These are phyloP conservation scores for Halocaridina rubra DNA, from an alignment of 2,888 invertebrate species.

Conservation along the genomic window DNA sequence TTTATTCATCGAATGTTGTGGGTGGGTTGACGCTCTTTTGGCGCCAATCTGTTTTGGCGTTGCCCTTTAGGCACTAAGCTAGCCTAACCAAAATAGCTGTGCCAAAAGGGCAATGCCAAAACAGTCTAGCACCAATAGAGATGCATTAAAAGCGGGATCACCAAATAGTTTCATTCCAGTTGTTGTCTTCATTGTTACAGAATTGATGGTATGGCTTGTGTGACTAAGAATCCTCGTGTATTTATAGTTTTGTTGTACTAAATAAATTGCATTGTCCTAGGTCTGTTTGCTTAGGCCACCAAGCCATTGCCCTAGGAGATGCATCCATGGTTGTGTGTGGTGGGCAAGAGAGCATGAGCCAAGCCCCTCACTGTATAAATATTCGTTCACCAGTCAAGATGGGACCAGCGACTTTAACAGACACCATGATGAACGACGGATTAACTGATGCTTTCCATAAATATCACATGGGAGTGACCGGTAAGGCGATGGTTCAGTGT, in stretches of 20 bases:
- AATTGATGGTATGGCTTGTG: not conserved
- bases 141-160: not conserved
- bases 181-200: not conserved
- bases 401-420: conserved; percentile 75
- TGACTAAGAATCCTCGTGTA: no score
- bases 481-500: no score
- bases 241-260: no score
- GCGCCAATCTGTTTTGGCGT: no score
- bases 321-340: conserved; percentile 79
- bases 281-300: conserved; percentile 76
- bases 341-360: conserved; percentile 87
- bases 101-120: no score
- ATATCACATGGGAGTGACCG: conserved; percentile 84
- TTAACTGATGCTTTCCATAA: conserved; percentile 80
- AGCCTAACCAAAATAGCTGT: no score
- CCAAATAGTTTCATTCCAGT: not conserved
- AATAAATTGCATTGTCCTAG: conserved; percentile 66
- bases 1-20: no score
- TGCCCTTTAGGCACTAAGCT: no score
- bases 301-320: conserved; percentile 78
- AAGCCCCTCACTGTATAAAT: conserved; percentile 77
- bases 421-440: conserved; percentile 78
- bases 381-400: conserved; percentile 77
- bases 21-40: no score
- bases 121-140: not conserved